Percentiles rank a stretch among this genome's conserved stretches.
Evolutionary conservation across 2,888 invertebrate genomes (phyloP).

Genomic region (Tenthredo livida): DNA sequence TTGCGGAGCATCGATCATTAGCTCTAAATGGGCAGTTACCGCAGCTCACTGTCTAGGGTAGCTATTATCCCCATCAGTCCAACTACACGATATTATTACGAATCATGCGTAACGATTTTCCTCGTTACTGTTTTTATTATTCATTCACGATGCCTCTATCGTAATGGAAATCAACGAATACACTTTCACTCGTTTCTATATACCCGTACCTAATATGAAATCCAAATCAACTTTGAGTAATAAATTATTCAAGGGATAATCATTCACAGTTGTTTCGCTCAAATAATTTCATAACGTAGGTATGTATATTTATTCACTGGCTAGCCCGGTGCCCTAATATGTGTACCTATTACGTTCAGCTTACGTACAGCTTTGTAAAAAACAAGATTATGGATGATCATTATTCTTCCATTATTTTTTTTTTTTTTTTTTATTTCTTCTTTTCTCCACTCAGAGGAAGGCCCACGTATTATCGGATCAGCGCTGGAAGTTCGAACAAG

Average conservation of each 20-base stretch:
- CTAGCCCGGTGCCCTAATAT: not conserved
- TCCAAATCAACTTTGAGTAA: not conserved
- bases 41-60: slow-evolving; percentile 64
- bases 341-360: not conserved
- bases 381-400: not conserved
- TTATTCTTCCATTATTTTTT: not conserved
- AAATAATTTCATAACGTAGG: not conserved
- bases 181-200: not conserved
- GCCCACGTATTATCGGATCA: slow-evolving; percentile 59
- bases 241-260: not conserved
- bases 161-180: not conserved
- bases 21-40: slow-evolving; percentile 60
- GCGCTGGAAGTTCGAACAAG: slow-evolving; percentile 65
- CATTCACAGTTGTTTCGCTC: not conserved
- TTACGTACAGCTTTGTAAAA: not conserved
- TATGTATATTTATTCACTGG: not conserved
- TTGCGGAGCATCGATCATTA: slow-evolving; percentile 64
- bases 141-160: not conserved
- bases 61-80: slow-evolving; percentile 25
- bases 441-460: slow-evolving; percentile 28
- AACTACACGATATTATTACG: not conserved
- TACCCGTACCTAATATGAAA: not conserved
- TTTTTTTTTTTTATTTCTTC: not conserved
- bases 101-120: not conserved
- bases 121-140: not conserved